A percentile compares a stretch with the other conserved stretches of the same genome.
These are phyloP conservation scores for Bostrychus sinensis DNA, from an alignment of 2,113 vertebrate genomes.

Conservation along the genomic window DNA sequence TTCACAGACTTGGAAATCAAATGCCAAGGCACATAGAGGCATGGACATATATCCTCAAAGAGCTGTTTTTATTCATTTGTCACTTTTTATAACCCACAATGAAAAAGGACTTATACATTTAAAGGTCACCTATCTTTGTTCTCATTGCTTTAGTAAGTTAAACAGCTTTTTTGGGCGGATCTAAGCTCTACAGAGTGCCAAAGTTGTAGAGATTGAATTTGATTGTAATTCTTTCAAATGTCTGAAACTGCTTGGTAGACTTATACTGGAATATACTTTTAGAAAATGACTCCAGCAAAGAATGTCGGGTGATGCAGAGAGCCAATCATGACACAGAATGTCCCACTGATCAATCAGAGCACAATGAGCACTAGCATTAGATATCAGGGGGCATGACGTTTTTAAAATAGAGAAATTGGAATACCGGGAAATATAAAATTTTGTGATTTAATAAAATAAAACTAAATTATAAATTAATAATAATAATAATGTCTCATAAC, in stretches of 20 bases:
- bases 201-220: neutral
- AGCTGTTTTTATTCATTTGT: neutral
- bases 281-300: no score
- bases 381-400: no score
- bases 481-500: no score
- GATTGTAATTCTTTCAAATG: neutral
- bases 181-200: neutral
- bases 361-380: no score
- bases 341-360: no score
- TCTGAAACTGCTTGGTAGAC: neutral
- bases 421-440: no score
- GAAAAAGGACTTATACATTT: neutral
- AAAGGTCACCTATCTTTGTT: conserved; percentile 9
- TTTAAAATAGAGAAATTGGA: no score
- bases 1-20: neutral
- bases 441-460: no score
- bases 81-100: neutral
- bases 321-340: neutral
- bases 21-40: conserved; percentile 2
- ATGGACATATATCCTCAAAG: neutral
- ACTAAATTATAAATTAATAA: no score
- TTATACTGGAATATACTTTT: neutral
- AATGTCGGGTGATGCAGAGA: neutral
- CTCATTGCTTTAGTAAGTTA: neutral
- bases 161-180: neutral